These are phyloP conservation scores for Polydrusus pterygomalis DNA, from an alignment of 2,888 invertebrate species.

Conservation along the genomic window DNA sequence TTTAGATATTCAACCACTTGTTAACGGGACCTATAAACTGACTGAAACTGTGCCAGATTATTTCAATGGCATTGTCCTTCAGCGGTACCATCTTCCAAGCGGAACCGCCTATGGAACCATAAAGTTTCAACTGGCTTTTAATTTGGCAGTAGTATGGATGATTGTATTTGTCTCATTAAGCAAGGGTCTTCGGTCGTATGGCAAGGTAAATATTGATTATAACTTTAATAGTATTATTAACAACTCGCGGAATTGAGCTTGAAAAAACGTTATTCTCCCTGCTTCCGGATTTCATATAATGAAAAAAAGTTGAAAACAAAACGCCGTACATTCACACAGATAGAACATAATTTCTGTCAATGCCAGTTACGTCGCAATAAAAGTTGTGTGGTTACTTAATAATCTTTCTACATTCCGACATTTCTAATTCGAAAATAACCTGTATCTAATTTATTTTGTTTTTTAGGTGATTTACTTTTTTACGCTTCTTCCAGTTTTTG, in stretches of 20 bases:
- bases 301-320: too few species aligned
- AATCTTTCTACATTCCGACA: not conserved
- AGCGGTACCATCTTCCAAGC: conserved; percentile 73
- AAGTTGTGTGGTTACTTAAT: too few species aligned
- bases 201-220: conserved; percentile 74
- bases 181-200: conserved; percentile 89
- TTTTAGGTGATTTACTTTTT: conserved; percentile 82
- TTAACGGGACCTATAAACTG: conserved; percentile 74
- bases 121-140: conserved; percentile 92
- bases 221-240: not conserved
- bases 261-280: too few species aligned
- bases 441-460: not conserved
- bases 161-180: conserved; percentile 90
- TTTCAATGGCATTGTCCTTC: conserved; percentile 89
- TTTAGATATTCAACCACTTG: conserved; percentile 63
- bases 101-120: conserved; percentile 76
- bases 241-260: too few species aligned
- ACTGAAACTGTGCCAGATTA: conserved; percentile 89
- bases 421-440: too few species aligned
- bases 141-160: conserved; percentile 93
- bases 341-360: too few species aligned
- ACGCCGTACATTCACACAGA: too few species aligned
- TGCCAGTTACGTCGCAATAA: too few species aligned
- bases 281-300: too few species aligned
- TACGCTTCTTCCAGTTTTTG: conserved; percentile 85